These are phyloP conservation scores for Cynopterus brachyotis DNA, from an alignment of 2,113 vertebrate genomes.

Conservation along the genomic window DNA sequence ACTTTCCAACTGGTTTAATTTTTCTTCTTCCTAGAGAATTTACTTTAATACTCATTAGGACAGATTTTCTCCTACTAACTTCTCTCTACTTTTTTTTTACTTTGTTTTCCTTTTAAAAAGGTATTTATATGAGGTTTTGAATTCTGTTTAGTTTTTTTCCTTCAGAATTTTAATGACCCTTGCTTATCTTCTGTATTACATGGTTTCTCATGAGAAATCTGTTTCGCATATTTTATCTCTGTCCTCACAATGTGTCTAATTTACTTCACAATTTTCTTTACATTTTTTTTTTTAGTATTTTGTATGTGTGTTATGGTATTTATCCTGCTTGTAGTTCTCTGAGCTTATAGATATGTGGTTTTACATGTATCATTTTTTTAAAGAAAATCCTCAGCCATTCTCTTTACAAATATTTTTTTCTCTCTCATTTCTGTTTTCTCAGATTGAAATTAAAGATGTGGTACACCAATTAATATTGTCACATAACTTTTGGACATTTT, in stretches of 20 bases:
- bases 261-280: not conserved
- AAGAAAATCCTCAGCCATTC: not conserved
- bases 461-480: too few relatives aligned
- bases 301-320: not conserved
- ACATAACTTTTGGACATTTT: too few relatives aligned
- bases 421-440: not conserved
- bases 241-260: not conserved
- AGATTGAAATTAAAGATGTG: not conserved
- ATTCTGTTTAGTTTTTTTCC: not conserved
- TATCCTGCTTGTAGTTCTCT: not conserved
- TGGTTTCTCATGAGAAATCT: not conserved
- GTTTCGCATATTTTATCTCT: not conserved
- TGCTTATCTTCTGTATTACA: not conserved
- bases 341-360: not conserved
- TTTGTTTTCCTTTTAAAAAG: not conserved
- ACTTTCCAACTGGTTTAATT: not conserved
- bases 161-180: not conserved
- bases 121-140: not conserved
- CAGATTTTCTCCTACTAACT: not conserved
- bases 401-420: not conserved
- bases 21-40: not conserved
- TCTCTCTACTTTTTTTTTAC: not conserved
- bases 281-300: not conserved
- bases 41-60: not conserved
- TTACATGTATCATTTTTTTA: not conserved